Percentiles rank a stretch among this genome's conserved stretches.
These are phyloP conservation scores for Amblyopsis rosae DNA, from an alignment of 2,113 vertebrate genomes.

Conservation along the genomic window DNA sequence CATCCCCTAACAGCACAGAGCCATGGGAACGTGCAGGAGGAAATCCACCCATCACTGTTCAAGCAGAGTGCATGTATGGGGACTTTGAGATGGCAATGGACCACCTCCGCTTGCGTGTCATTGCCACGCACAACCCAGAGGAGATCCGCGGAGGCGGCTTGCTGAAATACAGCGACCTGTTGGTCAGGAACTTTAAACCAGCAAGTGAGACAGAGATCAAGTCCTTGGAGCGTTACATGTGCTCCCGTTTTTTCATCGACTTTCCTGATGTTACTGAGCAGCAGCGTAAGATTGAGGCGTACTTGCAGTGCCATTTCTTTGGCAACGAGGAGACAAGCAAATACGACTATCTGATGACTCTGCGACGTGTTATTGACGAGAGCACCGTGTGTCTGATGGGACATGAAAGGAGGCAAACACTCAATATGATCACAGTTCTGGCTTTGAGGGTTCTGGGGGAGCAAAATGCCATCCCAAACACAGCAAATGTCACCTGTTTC, in stretches of 20 bases:
- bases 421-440: constrained; percentile 93
- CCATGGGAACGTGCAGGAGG: constrained; percentile 30
- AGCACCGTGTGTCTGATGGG: constrained; percentile 96
- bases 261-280: constrained; percentile 91
- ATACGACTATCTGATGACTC: constrained; percentile 95
- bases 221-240: constrained; percentile 94
- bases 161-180: constrained; percentile 92
- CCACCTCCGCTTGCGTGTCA: constrained; percentile 86
- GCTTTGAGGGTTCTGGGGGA: constrained; percentile 92
- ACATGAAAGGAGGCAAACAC: constrained; percentile 88
- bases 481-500: constrained; percentile 89
- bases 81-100: constrained; percentile 89
- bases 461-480: constrained; percentile 90
- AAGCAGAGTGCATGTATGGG: constrained; percentile 94
- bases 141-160: constrained; percentile 95
- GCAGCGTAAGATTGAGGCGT: constrained; percentile 92
- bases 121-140: constrained; percentile 91
- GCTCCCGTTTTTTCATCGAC: constrained; percentile 98
- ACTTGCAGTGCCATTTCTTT: constrained; percentile 90
- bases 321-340: constrained; percentile 90
- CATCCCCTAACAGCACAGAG: neutral
- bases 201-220: constrained; percentile 89
- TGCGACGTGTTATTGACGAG: constrained; percentile 86
- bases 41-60: constrained; percentile 69
- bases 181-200: constrained; percentile 90